These are phyloP conservation scores for Ctenomys sociabilis DNA, from an alignment of 2,113 vertebrate genomes.

Conservation along the genomic window DNA sequence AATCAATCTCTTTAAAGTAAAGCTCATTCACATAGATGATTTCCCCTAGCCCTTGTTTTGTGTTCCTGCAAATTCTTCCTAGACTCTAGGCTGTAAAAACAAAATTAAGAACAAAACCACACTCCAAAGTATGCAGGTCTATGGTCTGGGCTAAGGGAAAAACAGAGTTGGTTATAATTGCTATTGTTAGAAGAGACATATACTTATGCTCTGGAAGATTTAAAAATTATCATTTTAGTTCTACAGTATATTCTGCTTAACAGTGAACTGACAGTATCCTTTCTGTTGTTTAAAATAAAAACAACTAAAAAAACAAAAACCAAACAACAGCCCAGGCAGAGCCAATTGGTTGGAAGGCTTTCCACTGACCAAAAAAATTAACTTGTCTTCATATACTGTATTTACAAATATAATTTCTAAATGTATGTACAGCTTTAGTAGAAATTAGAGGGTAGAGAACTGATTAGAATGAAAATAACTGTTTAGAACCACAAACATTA, in stretches of 20 bases:
- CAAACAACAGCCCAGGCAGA: constrained; percentile 70
- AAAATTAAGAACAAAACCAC: constrained; percentile 63
- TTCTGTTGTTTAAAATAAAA: constrained; percentile 66
- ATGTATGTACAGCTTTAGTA: constrained; percentile 87
- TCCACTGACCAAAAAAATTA: constrained; percentile 73
- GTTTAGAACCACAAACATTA: constrained; percentile 85
- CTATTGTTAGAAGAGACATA: constrained; percentile 53
- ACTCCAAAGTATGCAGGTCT: constrained; percentile 71
- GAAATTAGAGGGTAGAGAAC: constrained; percentile 83
- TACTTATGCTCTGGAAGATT: constrained; percentile 76
- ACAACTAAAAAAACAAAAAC: background rate
- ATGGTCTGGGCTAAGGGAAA: constrained; percentile 69
- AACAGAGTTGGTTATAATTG: constrained; percentile 80
- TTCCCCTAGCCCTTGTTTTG: constrained; percentile 85
- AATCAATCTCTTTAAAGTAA: constrained; percentile 83
- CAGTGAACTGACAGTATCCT: constrained; percentile 87
- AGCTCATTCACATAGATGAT: constrained; percentile 84
- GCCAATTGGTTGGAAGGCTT: constrained; percentile 77
- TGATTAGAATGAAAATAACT: constrained; percentile 79
- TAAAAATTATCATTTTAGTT: constrained; percentile 74
- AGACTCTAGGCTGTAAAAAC: constrained; percentile 64
- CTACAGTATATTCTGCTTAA: constrained; percentile 85
- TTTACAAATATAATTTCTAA: constrained; percentile 86
- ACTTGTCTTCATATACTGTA: constrained; percentile 79
- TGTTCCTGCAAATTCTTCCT: constrained; percentile 82